A percentile compares a stretch with the other conserved stretches of the same genome.
These are phyloP conservation scores for Gobio occitaniae DNA, from an alignment of 2,797 vertebrate species.

Conservation along the genomic window DNA sequence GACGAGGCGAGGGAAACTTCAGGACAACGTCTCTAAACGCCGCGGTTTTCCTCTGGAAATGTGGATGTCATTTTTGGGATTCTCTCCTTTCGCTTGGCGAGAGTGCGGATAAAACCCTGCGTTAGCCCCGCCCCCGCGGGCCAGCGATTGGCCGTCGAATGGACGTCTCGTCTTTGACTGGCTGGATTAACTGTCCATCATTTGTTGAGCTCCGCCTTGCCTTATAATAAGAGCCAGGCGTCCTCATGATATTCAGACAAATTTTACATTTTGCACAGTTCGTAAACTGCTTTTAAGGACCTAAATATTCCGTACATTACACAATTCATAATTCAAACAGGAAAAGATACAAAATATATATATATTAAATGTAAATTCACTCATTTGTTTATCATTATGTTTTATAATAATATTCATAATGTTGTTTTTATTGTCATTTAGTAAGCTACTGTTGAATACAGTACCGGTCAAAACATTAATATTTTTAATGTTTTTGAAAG, in stretches of 20 bases:
- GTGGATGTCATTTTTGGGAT: conserved; percentile 76
- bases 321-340: background rate
- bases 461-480: too few species aligned
- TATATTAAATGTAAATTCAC: too few species aligned
- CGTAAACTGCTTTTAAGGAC: background rate
- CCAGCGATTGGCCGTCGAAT: conserved; percentile 65
- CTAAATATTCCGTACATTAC: background rate
- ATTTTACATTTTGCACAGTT: background rate
- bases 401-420: background rate
- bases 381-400: background rate
- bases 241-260: background rate
- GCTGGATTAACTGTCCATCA: conserved; percentile 57
- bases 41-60: conserved; percentile 59
- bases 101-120: conserved; percentile 40
- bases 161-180: conserved; percentile 53
- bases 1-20: conserved; percentile 1
- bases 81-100: conserved; percentile 56
- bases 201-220: conserved; percentile 43
- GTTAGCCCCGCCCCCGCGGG: conserved; percentile 64
- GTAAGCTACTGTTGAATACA: background rate
- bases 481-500: too few species aligned
- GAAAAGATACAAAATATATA: too few species aligned
- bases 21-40: background rate
- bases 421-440: background rate
- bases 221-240: conserved; percentile 9